Conservation (phyloP, 2,888 invertebrate genomes). For the Leucophenga maculata region DNA sequence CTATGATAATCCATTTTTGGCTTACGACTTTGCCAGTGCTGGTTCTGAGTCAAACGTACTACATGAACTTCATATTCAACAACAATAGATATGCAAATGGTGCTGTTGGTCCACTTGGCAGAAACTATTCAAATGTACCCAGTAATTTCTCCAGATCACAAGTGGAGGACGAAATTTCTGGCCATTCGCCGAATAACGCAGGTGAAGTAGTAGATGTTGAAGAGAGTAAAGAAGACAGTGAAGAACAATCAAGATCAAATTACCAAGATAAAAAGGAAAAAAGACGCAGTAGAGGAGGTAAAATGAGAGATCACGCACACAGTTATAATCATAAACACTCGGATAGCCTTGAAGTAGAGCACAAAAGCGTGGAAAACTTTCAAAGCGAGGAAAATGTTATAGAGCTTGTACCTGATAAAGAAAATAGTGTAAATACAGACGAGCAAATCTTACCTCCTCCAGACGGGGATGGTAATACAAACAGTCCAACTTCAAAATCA, state of each 20-base stretch:
- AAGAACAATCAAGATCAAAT: neutral
- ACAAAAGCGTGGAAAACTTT: neutral
- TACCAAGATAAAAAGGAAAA: too few relatives aligned
- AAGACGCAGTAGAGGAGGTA: too few relatives aligned
- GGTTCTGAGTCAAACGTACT: slow-evolving; percentile 48
- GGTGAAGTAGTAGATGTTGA: slow-evolving; percentile 14
- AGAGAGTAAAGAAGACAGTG: neutral
- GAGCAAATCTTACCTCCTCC: neutral
- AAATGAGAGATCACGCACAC: neutral
- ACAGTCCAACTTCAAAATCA: neutral
- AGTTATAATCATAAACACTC: slow-evolving; percentile 18
- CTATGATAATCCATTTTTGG: slow-evolving; percentile 39
- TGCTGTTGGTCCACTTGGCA: neutral
- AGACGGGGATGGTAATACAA: neutral
- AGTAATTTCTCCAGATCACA: too few relatives aligned
- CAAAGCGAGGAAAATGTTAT: neutral
- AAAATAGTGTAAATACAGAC: neutral
- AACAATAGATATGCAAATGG: slow-evolving; percentile 36
- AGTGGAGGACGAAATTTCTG: too few relatives aligned
- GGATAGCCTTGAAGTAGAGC: slow-evolving; percentile 23
- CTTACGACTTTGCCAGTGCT: slow-evolving; percentile 40
- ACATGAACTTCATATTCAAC: slow-evolving; percentile 54
- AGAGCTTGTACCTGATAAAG: neutral
- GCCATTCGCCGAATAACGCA: neutral
- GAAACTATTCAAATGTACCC: neutral